Conservation (phyloP, 2,888 invertebrate genomes). For the Seira musarum region DNA sequence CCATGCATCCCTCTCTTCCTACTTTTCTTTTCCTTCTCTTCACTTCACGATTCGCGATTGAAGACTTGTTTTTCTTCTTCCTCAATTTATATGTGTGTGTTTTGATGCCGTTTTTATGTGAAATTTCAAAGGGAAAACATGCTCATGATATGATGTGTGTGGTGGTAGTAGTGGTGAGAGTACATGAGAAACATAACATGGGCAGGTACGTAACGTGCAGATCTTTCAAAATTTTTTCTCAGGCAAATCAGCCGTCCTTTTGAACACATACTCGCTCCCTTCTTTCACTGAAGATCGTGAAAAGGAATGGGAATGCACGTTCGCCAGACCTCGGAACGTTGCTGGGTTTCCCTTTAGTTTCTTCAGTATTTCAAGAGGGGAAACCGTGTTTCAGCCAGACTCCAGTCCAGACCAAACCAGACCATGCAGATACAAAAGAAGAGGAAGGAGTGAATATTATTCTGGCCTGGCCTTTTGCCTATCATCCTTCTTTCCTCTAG, state of each 20-base stretch:
- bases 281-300: background rate
- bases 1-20: background rate
- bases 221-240: background rate
- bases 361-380: too few species aligned
- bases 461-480: conserved; percentile 14
- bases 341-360: too few species aligned
- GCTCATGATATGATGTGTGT: background rate
- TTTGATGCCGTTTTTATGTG: conserved; percentile 1
- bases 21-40: background rate
- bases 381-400: too few species aligned
- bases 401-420: too few species aligned
- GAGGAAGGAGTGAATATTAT: too few species aligned
- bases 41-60: conserved; percentile 5
- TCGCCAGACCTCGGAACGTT: too few species aligned
- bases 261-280: background rate
- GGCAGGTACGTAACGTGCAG: conserved; percentile 1
- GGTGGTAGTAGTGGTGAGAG: background rate
- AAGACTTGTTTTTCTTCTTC: background rate
- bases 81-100: background rate
- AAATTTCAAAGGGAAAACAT: background rate
- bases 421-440: too few species aligned
- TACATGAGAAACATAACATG: background rate
- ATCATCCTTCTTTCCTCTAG: background rate
- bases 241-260: conserved; percentile 13
- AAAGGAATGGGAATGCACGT: too few species aligned